A percentile compares a stretch with the other conserved stretches of the same genome.
Conservation (phyloP, 64 coral and sea anemone species). For the Astreopora myriophthalma region DNA sequence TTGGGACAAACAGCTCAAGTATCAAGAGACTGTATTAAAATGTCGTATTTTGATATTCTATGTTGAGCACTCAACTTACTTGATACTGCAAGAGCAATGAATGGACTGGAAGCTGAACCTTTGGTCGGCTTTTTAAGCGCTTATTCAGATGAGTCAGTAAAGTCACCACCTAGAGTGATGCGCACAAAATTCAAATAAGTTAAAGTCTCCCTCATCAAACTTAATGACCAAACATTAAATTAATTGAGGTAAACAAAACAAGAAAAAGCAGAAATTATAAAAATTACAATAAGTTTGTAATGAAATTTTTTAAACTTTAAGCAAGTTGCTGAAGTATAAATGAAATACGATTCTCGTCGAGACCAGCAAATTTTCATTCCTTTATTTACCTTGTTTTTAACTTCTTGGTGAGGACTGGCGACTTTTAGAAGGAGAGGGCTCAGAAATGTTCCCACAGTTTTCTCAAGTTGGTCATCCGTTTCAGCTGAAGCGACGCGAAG, state of each 20-base stretch:
- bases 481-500: conserved; percentile 85
- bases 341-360: too few species aligned
- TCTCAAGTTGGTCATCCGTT: conserved; percentile 92
- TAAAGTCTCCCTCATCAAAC: too few species aligned
- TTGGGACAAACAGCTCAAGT: too few species aligned
- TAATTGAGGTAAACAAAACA: too few species aligned
- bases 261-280: too few species aligned
- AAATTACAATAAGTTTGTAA: too few species aligned
- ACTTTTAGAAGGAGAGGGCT: conserved; percentile 90
- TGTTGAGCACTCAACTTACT: neutral
- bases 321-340: too few species aligned
- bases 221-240: too few species aligned
- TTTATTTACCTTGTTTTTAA: conserved; percentile 85
- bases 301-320: too few species aligned
- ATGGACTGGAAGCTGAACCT: conserved; percentile 85
- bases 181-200: neutral
- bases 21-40: too few species aligned
- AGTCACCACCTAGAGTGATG: conserved; percentile 73
- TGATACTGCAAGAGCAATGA: conserved; percentile 85
- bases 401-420: conserved; percentile 77
- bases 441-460: conserved; percentile 78
- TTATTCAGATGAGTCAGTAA: conserved; percentile 95
- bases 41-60: neutral
- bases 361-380: neutral
- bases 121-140: conserved; percentile 89